Evolutionary conservation across 2,888 invertebrate genomes (phyloP).

Genomic region (Zhengitettix transpicula): DNA sequence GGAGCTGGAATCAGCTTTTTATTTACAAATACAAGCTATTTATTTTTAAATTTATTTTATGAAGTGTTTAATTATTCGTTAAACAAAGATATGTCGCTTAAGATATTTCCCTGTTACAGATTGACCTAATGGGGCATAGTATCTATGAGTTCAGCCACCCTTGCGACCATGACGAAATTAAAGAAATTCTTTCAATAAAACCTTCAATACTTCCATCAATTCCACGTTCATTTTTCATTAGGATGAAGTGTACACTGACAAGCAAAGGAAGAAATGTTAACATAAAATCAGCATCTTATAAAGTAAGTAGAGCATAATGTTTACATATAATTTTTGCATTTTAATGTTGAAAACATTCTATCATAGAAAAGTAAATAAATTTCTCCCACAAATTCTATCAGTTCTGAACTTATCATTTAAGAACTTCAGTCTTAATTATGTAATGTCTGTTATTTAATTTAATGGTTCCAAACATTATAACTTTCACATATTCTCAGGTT

Average conservation of each 20-base stretch:
- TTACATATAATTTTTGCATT: too few species aligned
- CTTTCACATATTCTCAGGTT: slow-evolving; percentile 40
- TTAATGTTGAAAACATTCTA: too few species aligned
- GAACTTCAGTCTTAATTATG: too few species aligned
- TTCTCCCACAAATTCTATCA: too few species aligned
- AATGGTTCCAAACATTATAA: background rate
- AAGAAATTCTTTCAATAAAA: slow-evolving; percentile 38
- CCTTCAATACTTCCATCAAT: slow-evolving; percentile 20
- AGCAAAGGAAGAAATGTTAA: slow-evolving; percentile 91
- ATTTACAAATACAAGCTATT: too few species aligned
- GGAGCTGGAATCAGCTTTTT: background rate
- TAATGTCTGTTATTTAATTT: too few species aligned
- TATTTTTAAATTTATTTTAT: too few species aligned
- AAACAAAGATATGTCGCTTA: too few species aligned
- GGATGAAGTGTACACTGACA: slow-evolving; percentile 88
- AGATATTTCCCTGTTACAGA: slow-evolving; percentile 38
- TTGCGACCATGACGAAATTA: slow-evolving; percentile 85
- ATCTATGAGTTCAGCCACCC: slow-evolving; percentile 89
- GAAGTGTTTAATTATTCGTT: too few species aligned
- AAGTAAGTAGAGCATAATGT: slow-evolving; percentile 39
- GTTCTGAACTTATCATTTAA: too few species aligned
- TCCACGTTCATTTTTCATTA: slow-evolving; percentile 50
- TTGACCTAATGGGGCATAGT: slow-evolving; percentile 90
- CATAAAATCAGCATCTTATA: slow-evolving; percentile 87
- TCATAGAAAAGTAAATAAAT: too few species aligned